Base-by-base conservation (phyloP, 2,888 invertebrate species). In the Siphonodentalium dalli region DNA sequence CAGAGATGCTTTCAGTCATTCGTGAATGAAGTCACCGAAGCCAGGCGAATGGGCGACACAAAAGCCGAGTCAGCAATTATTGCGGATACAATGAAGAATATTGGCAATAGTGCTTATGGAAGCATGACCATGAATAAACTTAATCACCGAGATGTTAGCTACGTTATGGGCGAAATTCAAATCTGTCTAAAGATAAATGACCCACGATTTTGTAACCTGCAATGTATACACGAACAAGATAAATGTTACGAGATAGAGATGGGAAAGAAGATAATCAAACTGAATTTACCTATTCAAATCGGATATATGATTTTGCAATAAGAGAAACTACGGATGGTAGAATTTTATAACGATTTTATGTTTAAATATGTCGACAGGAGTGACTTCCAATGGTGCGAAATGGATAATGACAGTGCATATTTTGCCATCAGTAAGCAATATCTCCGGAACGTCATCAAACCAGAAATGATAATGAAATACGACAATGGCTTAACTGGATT, bases 371-470 rank as follows among this genome's bases (percentile, higher is more conserved):
- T 68, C 13, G 54, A 60, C 26, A 34, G 64, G 3, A 11, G 43
- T 0, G 40, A 55, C 26, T 65, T 60, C 35, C 57, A 63, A 28
- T 55, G 53, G n/a, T 55, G 54, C 40, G 47, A 61, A 38, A 62
- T 65, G 57, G 66, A 67, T 40, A 69, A 65, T 3, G 64, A 59
- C 34, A 42, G 44, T 24, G 61, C 64, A 8, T 65, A 65, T 42
- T 55, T 61, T 55, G 59, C 60, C 31, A 47, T 61, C 15, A 45
- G 52, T 11, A 44, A 48, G 2, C 40, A 47, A 3, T 13, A 40
- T 23, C 26, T 58, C 3, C 31, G 43, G 6, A 41, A 50, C 13
- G 54, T 58, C 23, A 51, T 61, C 29, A 56, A 59, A 44, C 44
- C 44, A 3, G 15, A 21, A 11, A 43, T 51, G 50, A 28, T 8